Percentiles rank a stretch among this genome's conserved stretches.
Conservation (phyloP, 2,113 vertebrate genomes). For the Barbus barbus region DNA sequence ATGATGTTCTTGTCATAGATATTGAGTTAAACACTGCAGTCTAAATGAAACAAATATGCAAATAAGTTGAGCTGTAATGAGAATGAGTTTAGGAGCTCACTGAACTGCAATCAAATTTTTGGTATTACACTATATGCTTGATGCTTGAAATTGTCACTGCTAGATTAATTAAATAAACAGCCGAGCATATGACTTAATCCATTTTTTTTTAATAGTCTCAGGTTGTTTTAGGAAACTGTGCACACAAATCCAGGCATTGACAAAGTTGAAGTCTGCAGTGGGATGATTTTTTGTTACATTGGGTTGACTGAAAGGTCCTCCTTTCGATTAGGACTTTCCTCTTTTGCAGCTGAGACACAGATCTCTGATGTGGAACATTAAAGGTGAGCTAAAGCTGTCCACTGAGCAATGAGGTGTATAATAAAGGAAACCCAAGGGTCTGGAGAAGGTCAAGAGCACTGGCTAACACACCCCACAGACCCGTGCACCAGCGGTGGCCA, state of each 20-base stretch:
- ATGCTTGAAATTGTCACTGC: conserved; percentile 35
- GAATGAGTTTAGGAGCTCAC: conserved; percentile 49
- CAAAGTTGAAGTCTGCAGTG: neutral
- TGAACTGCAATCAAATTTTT: conserved; percentile 43
- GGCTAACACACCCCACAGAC: neutral
- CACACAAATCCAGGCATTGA: neutral
- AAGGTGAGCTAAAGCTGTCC: conserved; percentile 33
- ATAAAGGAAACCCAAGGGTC: conserved; percentile 47
- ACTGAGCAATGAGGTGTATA: conserved; percentile 47
- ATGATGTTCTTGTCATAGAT: neutral
- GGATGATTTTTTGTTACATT: neutral
- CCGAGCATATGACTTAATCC: neutral
- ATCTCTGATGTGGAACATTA: conserved; percentile 37
- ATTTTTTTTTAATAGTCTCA: neutral
- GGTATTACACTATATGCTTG: conserved; percentile 29
- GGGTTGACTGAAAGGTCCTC: neutral
- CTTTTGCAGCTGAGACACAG: neutral
- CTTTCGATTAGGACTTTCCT: neutral
- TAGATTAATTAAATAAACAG: conserved; percentile 41
- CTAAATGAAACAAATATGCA: conserved; percentile 46
- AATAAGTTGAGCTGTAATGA: conserved; percentile 42
- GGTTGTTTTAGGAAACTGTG: neutral
- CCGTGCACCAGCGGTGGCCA: neutral
- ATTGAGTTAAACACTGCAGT: conserved; percentile 26
- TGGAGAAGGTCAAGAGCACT: conserved; percentile 31